Base-by-base conservation (phyloP, 2,888 invertebrate species). In the Gryllus longicercus region DNA sequence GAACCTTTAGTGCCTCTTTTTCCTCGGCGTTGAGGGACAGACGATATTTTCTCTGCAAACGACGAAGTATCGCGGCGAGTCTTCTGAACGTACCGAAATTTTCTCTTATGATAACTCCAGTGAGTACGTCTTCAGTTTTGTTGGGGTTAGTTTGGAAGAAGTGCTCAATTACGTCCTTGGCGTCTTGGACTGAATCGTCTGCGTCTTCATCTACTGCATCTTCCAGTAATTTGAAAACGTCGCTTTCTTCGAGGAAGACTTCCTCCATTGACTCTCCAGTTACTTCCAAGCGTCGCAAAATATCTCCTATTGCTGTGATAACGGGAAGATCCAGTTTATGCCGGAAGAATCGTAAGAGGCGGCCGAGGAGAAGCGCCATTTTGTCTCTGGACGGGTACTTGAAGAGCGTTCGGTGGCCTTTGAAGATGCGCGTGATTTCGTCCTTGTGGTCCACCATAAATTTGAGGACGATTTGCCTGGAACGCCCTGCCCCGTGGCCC, bases 381-480 rank as follows among this genome's bases (percentile, higher is more conserved):
- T 79, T 80, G 23, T 80, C 80, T 38, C 23, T 63, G 25, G 79
- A 74, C 50, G 80, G 49, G 63, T 79, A 80, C 50, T 80, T 25
- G n/a, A 74, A 77, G n/a, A 80, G 51, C 11, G 74, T 74, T 23
- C 74, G 76, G 18, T 80, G 74, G 0, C 79, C 80, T 14, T 74
- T 51, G 49, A 79, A 79, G 23, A 80, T 51, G 14, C 77, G 63
- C 10, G 16, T 21, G 11, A 80, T 63, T 4, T 80, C 77, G 14
- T 63, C n/a, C 25, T 80, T 80, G 38, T 79, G 78, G n/a, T 80
- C 80, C 23, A 79, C 63, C 49, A 80, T 78, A 18, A 77, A 80
- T n/a, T 51, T 79, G 11, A 80, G 38, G 4, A 80, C 49, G 18
- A 77, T 25, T 51, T 78, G 63, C 2, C 63, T 5, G 1, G 63